phyloP scores from a whole-genome alignment of 2,113 vertebrate genomes.

The Struthio camelus region DNA sequence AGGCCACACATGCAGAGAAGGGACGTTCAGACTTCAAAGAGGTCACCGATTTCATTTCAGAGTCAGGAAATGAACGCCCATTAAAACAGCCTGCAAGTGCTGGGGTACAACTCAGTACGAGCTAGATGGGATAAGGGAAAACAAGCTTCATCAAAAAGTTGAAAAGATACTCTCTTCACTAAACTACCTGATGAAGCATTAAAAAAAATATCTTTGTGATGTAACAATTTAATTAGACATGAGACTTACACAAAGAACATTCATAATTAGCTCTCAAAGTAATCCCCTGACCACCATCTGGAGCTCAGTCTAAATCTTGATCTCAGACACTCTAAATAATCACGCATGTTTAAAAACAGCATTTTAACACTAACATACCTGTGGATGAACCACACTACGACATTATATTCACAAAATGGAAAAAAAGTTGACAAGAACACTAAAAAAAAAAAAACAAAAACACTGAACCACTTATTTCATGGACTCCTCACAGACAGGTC shows the following conservation, averaged over 20 bases:
- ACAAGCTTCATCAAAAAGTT: not conserved
- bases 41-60: not conserved
- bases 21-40: not conserved
- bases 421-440: not conserved
- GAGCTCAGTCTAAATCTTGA: constrained; percentile 24
- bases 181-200: not conserved
- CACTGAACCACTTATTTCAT: not conserved
- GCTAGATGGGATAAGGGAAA: not conserved
- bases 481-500: not conserved
- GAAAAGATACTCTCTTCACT: not conserved
- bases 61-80: not conserved
- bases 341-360: not conserved
- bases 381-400: not conserved
- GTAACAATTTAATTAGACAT: constrained; percentile 6
- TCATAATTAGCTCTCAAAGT: not conserved
- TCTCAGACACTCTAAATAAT: not conserved
- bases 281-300: constrained; percentile 60
- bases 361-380: not conserved
- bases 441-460: no score
- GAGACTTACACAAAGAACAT: constrained; percentile 4
- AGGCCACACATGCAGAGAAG: not conserved
- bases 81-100: not conserved
- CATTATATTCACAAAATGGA: not conserved
- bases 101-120: not conserved
- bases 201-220: constrained; percentile 36